Percentiles rank a stretch among this genome's conserved stretches.
phyloP scores from a whole-genome alignment of 2,113 vertebrate genomes.

The Leptodactylus fuscus region DNA sequence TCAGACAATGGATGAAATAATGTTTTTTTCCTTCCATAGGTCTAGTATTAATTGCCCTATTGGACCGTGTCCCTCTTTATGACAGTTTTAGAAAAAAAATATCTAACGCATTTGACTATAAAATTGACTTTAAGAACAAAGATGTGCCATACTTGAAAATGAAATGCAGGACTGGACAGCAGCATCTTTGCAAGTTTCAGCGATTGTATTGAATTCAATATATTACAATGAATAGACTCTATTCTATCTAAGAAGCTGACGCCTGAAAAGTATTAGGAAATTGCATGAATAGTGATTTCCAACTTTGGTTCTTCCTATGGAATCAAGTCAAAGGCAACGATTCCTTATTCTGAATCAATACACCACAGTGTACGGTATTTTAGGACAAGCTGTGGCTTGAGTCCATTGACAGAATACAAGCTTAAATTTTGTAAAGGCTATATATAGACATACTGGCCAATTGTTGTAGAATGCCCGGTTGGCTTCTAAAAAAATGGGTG shows the following conservation, averaged over 20 bases:
- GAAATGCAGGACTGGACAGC: not conserved
- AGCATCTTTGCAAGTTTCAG: not conserved
- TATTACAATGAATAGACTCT: not conserved
- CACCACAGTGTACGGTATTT: too few relatives aligned
- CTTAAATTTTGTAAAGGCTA: too few relatives aligned
- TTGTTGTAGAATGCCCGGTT: too few relatives aligned
- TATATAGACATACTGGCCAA: too few relatives aligned
- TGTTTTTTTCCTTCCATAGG: not conserved
- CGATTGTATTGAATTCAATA: not conserved
- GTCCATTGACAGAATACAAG: not conserved
- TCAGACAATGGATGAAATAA: not conserved
- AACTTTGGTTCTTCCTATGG: not conserved
- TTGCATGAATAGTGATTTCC: not conserved
- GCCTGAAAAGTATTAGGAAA: not conserved
- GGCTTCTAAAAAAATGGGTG: too few relatives aligned
- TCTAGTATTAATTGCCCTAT: constrained; percentile 16
- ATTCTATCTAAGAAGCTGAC: not conserved
- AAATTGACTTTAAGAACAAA: not conserved
- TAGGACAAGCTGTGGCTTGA: not conserved
- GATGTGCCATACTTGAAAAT: not conserved
- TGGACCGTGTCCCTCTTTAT: constrained; percentile 11
- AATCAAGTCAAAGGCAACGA: too few relatives aligned
- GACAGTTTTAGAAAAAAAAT: not conserved
- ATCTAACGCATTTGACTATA: not conserved
- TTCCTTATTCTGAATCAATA: too few relatives aligned